A percentile compares a stretch with the other conserved stretches of the same genome.
These are phyloP conservation scores for Machaerirhynchus nigripectus DNA, from an alignment of 2,113 vertebrate genomes.

Conservation along the genomic window DNA sequence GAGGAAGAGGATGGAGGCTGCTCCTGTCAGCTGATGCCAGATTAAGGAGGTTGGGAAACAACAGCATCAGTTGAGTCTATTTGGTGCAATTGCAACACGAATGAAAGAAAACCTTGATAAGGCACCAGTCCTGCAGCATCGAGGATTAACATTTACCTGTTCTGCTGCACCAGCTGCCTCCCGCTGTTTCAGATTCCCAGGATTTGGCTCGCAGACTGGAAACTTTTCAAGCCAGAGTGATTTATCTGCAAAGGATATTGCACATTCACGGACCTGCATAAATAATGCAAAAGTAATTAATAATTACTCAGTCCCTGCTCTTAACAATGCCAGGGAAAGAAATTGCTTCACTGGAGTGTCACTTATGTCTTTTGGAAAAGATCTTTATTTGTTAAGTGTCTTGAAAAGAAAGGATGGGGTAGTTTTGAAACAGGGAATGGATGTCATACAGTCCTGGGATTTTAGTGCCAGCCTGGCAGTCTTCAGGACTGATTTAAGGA, in stretches of 20 bases:
- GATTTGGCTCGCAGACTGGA: not conserved
- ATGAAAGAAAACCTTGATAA: slow-evolving; percentile 11
- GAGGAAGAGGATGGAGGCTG: slow-evolving; percentile 1
- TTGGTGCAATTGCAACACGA: slow-evolving; percentile 7
- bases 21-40: slow-evolving; percentile 15
- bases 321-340: slow-evolving; percentile 24
- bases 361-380: not conserved
- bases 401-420: not conserved
- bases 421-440: not conserved
- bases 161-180: not conserved
- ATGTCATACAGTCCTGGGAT: not conserved
- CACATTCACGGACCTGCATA: slow-evolving; percentile 9
- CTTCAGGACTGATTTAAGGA: not conserved
- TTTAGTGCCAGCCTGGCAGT: not conserved
- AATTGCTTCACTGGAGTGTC: slow-evolving; percentile 15
- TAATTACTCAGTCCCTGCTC: slow-evolving; percentile 16
- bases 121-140: not conserved
- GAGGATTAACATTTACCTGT: slow-evolving; percentile 16
- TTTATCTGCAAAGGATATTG: slow-evolving; percentile 26
- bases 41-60: not conserved
- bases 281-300: slow-evolving; percentile 57
- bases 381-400: not conserved
- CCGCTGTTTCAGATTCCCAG: not conserved
- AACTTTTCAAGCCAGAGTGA: slow-evolving; percentile 8
- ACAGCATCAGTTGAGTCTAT: not conserved